phyloP scores from a whole-genome alignment of 2,888 invertebrate genomes.

The Siphonodentalium dalli region DNA sequence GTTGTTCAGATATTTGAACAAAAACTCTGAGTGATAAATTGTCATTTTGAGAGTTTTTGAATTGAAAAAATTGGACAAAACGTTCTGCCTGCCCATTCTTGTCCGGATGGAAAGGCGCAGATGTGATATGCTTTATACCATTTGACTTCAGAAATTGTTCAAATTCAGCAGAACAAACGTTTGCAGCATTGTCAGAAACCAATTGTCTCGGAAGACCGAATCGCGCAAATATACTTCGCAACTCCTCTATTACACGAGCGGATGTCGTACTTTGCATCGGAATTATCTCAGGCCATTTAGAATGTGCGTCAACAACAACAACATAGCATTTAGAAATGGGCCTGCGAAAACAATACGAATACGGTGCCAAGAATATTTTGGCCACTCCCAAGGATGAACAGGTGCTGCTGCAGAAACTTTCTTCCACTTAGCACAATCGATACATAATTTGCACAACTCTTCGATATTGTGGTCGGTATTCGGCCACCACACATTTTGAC shows the following conservation, averaged over 20 bases:
- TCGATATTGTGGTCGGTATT: constrained; percentile 17
- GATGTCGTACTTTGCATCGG: constrained; percentile 9
- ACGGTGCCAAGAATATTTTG: constrained; percentile 10
- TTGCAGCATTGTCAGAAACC: constrained; percentile 22
- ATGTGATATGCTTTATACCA: constrained; percentile 17
- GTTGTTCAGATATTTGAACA: background rate
- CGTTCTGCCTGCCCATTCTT: constrained; percentile 19
- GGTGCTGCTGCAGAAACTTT: constrained; percentile 13
- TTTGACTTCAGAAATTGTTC: constrained; percentile 6
- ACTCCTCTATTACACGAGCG: background rate
- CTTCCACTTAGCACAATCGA: constrained; percentile 2
- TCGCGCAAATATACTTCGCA: constrained; percentile 1
- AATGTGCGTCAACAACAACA: constrained; percentile 14
- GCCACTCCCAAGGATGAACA: constrained; percentile 21
- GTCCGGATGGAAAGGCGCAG: constrained; percentile 18
- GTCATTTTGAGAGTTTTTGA: constrained; percentile 1
- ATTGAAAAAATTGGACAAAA: constrained; percentile 9
- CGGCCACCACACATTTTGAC: constrained; percentile 32
- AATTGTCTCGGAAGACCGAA: constrained; percentile 10
- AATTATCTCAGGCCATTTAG: constrained; percentile 14
- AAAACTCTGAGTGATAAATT: background rate
- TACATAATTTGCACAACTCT: background rate
- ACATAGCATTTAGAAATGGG: constrained; percentile 10
- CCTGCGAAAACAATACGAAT: constrained; percentile 16
- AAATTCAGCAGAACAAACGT: constrained; percentile 18